phyloP scores from a whole-genome alignment of 2,113 vertebrate species.

The Saimiri boliviensis region DNA sequence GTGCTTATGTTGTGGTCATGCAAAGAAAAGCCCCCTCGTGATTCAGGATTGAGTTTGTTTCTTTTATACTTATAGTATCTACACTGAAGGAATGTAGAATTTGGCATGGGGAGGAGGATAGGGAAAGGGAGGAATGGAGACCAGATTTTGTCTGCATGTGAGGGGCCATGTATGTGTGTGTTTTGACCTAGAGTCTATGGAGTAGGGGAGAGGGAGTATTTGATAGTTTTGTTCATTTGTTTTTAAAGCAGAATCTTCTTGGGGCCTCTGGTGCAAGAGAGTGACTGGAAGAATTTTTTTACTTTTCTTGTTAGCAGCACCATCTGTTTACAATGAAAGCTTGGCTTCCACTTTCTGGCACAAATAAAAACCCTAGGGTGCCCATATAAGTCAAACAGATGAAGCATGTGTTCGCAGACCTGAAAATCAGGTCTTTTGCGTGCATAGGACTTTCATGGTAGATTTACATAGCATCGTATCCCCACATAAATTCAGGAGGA shows the following conservation, averaged over 20 bases:
- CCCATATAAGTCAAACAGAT: conserved; percentile 73
- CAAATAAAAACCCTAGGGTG: conserved; percentile 67
- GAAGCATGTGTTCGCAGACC: conserved; percentile 65
- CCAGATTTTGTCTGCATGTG: neutral
- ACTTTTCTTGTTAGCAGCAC: conserved; percentile 57
- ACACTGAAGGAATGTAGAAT: conserved; percentile 59
- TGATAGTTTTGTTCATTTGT: conserved; percentile 23
- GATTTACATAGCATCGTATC: conserved; percentile 42
- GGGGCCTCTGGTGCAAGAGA: conserved; percentile 17
- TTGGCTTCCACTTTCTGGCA: conserved; percentile 58
- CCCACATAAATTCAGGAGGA: conserved; percentile 37
- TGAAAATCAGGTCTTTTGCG: conserved; percentile 40
- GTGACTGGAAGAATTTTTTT: conserved; percentile 61
- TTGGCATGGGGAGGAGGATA: conserved; percentile 38
- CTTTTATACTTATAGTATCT: conserved; percentile 55
- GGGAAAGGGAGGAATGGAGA: neutral
- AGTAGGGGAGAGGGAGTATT: neutral
- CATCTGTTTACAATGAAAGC: conserved; percentile 78
- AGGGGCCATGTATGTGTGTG: neutral
- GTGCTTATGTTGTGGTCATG: conserved; percentile 58
- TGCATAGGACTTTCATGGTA: neutral
- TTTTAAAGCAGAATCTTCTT: conserved; percentile 52
- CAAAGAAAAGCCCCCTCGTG: conserved; percentile 64
- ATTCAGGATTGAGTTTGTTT: conserved; percentile 40
- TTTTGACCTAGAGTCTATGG: neutral